These are phyloP conservation scores for Gymnobelideus leadbeateri DNA, from an alignment of 2,113 vertebrate species.

Conservation along the genomic window DNA sequence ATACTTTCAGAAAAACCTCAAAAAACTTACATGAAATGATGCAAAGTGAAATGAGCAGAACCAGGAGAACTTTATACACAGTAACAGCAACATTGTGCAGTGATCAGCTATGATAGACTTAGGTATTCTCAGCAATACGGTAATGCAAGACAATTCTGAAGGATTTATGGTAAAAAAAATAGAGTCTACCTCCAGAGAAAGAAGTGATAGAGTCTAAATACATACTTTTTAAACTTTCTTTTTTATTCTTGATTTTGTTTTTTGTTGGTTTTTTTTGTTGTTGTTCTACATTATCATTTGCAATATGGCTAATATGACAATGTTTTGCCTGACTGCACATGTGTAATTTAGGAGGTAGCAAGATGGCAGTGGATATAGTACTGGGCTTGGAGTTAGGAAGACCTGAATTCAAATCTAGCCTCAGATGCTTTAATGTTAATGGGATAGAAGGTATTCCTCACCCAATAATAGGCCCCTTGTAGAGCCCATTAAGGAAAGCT, in stretches of 20 bases:
- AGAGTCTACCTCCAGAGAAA: background rate
- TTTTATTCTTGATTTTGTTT: background rate
- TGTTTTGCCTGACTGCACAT: background rate
- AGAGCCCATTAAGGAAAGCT: too few species aligned
- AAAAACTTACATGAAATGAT: too few species aligned
- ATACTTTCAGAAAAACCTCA: too few species aligned
- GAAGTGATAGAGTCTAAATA: background rate
- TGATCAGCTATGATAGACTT: background rate
- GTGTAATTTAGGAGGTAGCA: background rate
- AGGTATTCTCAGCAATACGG: background rate
- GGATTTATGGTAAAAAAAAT: background rate
- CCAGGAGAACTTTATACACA: too few species aligned
- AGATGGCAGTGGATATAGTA: background rate
- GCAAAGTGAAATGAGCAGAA: background rate
- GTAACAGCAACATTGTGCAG: background rate
- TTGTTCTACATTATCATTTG: background rate
- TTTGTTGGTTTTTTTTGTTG: background rate
- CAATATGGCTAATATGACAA: background rate
- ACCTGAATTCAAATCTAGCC: background rate
- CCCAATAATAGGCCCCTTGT: too few species aligned
- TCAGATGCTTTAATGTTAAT: background rate
- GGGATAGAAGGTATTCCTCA: too few species aligned
- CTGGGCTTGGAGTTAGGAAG: background rate
- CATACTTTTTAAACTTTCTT: background rate
- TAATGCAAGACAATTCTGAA: background rate